Base-by-base conservation (phyloP, 2,888 invertebrate genomes). In the Drosophila prostipennis region DNA sequence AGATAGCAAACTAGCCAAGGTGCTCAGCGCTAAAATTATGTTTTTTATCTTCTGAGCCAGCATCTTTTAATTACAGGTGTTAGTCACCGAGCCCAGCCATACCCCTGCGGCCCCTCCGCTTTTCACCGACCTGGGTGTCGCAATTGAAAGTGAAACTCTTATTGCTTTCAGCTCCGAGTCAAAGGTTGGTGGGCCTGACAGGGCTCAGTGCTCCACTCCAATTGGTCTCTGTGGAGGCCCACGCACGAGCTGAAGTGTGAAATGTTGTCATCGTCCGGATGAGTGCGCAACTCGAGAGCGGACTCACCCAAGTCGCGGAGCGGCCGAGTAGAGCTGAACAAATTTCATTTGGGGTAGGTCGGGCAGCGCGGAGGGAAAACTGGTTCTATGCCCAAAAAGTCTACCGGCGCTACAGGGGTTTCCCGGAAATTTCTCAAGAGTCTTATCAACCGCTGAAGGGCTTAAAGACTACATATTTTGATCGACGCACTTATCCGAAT, bases 141-240 rank as follows among this genome's bases (percentile, higher is more conserved):
- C 81, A 86, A 81, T 73, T 78, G 89, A 86, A 86, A 86, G 85
- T 86, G 89, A 86, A 86, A 86, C 78, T 78, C 70, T 77, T 75
- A 75, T 80, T 75, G 65, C 79, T 84, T 84, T 87, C 74, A 45
- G 67, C 58, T 54, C 65, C 32, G 56, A 69, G 45, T 48, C 39
- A 68, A 60, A 74, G 68, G 68, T 59, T 65, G 55, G 79, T 75
- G 68, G 72, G 77, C 29, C 71, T 74, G 74, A 67, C 63, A 65
- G 34, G 8, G 51, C 36, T 46, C 36, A 32, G 16, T 32, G 39
- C 52, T 52, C 3, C 34, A 26, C 45, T 54, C 10, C 19, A 40
- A 26, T 13, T 10, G 2, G 13, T 14, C 19, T 16, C 32, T 46
- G 5, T 16, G 26, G 16, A 14, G n/a, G 29, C 51, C 49, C 54